Evolutionary conservation across 1,140 invertebrate species (phyloP).

Genomic region (Triops longicaudatus): DNA sequence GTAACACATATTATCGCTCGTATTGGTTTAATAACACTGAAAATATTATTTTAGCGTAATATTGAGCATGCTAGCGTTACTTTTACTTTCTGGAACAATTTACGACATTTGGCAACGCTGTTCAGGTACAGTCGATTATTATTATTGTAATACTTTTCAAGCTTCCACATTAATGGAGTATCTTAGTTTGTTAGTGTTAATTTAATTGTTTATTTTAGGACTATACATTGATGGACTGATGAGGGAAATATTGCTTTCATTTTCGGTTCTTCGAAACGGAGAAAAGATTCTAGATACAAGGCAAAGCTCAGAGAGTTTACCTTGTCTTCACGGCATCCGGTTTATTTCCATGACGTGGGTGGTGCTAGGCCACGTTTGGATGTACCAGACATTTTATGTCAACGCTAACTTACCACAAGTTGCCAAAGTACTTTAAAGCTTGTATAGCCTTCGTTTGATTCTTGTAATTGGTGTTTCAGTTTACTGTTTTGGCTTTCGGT

Average conservation of each 20-base stretch:
- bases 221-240: too few relatives aligned
- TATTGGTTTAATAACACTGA: background rate
- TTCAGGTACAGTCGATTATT: background rate
- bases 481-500: background rate
- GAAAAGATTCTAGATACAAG: slow-evolving; percentile 37
- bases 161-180: too few relatives aligned
- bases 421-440: background rate
- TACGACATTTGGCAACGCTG: slow-evolving; percentile 19
- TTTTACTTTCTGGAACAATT: slow-evolving; percentile 10
- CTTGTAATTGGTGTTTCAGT: background rate
- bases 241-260: slow-evolving; percentile 36
- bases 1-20: background rate
- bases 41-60: background rate
- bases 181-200: too few relatives aligned
- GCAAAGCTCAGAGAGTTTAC: slow-evolving; percentile 60
- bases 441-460: too few relatives aligned
- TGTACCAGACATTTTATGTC: slow-evolving; percentile 45
- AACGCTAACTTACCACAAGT: slow-evolving; percentile 18
- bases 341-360: slow-evolving; percentile 87
- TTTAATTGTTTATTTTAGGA: too few relatives aligned
- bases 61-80: slow-evolving; percentile 17
- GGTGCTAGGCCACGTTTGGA: slow-evolving; percentile 80
- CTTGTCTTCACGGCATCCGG: slow-evolving; percentile 69
- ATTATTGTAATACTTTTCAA: too few relatives aligned
- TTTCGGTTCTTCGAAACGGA: slow-evolving; percentile 41